Percentiles rank a stretch among this genome's conserved stretches.
Evolutionary conservation across 2,797 vertebrate genomes (phyloP).

Genomic region (Chaetophractus vellerosus): DNA sequence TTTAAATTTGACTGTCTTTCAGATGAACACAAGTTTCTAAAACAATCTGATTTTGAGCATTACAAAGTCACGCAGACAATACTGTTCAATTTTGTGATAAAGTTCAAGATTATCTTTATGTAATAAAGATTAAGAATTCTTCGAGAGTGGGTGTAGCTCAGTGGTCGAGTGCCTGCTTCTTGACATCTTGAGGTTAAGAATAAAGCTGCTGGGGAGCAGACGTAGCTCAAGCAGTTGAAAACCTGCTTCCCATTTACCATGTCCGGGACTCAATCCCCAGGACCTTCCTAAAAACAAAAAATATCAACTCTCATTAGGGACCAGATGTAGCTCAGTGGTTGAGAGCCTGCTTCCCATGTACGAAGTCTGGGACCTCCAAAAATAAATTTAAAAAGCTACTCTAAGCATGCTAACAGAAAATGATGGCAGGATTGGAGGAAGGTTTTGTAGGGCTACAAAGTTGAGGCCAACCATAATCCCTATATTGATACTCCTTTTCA

Average conservation of each 20-base stretch:
- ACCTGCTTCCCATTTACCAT: too few species aligned
- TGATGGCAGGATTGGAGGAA: neutral
- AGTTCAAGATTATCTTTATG: neutral
- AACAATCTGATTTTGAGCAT: slow-evolving; percentile 15
- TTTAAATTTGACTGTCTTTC: slow-evolving; percentile 42
- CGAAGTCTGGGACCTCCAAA: too few species aligned
- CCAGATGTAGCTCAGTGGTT: too few species aligned
- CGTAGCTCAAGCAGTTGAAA: too few species aligned
- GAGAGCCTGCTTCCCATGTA: too few species aligned
- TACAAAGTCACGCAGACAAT: neutral
- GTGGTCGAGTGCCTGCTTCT: too few species aligned
- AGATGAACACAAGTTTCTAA: neutral
- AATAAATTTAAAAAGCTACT: neutral
- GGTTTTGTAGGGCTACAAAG: neutral
- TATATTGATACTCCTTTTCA: slow-evolving; percentile 20
- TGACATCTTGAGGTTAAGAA: slow-evolving; percentile 27
- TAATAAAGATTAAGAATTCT: slow-evolving; percentile 26
- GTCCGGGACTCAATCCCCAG: too few species aligned
- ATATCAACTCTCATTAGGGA: too few species aligned
- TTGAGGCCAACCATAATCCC: neutral
- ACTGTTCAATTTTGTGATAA: neutral
- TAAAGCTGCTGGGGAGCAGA: neutral
- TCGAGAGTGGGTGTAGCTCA: too few species aligned
- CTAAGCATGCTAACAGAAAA: neutral
- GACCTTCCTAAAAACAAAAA: too few species aligned